A percentile compares a stretch with the other conserved stretches of the same genome.
Evolutionary conservation across 37 sponge, comb jelly and placozoan species (phyloP).

Genomic region (Tethya wilhelma): DNA sequence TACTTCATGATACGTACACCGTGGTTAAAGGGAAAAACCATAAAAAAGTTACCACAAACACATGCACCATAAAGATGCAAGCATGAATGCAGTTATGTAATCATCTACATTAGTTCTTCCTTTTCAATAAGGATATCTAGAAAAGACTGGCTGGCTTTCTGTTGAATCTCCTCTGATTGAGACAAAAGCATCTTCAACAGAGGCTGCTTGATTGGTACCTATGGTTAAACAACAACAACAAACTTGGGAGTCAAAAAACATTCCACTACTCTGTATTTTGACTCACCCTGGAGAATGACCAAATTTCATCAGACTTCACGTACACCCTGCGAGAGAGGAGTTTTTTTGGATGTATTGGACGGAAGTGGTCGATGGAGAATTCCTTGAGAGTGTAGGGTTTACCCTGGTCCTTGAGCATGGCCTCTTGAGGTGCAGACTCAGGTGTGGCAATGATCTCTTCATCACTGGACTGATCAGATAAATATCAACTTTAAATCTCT

Average conservation of each 20-base stretch:
- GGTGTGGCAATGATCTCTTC: constrained; percentile 85
- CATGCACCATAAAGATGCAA: too few relatives aligned
- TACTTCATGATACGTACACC: constrained; percentile 87
- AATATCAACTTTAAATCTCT: too few relatives aligned
- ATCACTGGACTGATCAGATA: too few relatives aligned
- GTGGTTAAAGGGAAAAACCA: background rate
- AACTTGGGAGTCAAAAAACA: too few relatives aligned
- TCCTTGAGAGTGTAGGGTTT: constrained; percentile 79
- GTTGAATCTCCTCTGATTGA: constrained; percentile 79
- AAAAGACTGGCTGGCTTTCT: constrained; percentile 75
- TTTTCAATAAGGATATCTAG: constrained; percentile 72
- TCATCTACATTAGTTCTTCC: background rate
- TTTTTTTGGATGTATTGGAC: constrained; percentile 69
- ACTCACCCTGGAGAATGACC: constrained; percentile 78
- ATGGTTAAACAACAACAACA: background rate
- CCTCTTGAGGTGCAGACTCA: constrained; percentile 72
- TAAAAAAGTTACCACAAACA: too few relatives aligned
- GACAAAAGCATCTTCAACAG: constrained; percentile 82
- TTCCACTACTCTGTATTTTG: too few relatives aligned
- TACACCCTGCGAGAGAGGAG: constrained; percentile 73
- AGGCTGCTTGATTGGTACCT: constrained; percentile 91
- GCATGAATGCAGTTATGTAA: too few relatives aligned
- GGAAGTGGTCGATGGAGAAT: constrained; percentile 79
- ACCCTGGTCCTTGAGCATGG: background rate
- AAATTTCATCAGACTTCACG: constrained; percentile 57